phyloP scores from a whole-genome alignment of 2,113 vertebrate genomes.

The Chrysemys picta region DNA sequence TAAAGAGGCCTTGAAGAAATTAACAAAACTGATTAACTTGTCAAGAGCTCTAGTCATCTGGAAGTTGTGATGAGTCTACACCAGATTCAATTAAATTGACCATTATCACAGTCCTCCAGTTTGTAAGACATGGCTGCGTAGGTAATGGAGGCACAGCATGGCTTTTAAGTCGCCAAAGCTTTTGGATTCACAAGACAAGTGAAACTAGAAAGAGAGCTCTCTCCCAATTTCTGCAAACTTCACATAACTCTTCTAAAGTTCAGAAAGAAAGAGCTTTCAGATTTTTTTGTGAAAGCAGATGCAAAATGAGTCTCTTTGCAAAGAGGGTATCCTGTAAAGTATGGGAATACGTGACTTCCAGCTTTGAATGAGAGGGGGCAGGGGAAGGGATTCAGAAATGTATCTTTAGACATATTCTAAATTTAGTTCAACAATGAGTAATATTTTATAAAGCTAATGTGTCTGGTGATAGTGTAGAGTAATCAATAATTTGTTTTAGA shows the following conservation, averaged over 20 bases:
- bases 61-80: not conserved
- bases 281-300: not conserved
- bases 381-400: not conserved
- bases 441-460: not conserved
- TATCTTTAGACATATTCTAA: not conserved
- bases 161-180: not conserved
- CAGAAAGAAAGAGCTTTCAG: not conserved
- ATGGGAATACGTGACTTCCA: not conserved
- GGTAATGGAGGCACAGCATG: not conserved
- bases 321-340: not conserved
- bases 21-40: not conserved
- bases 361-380: not conserved
- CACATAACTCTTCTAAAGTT: not conserved
- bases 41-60: not conserved
- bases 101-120: not conserved
- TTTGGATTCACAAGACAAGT: not conserved
- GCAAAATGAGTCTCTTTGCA: not conserved
- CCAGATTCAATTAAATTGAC: conserved; percentile 5
- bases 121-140: not conserved
- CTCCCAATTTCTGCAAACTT: not conserved
- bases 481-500: not conserved
- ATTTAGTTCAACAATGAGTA: not conserved
- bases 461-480: not conserved
- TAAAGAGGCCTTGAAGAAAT: not conserved
- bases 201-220: not conserved